Evolutionary conservation across 2,113 vertebrate species (phyloP).

Genomic region (Scomber japonicus): DNA sequence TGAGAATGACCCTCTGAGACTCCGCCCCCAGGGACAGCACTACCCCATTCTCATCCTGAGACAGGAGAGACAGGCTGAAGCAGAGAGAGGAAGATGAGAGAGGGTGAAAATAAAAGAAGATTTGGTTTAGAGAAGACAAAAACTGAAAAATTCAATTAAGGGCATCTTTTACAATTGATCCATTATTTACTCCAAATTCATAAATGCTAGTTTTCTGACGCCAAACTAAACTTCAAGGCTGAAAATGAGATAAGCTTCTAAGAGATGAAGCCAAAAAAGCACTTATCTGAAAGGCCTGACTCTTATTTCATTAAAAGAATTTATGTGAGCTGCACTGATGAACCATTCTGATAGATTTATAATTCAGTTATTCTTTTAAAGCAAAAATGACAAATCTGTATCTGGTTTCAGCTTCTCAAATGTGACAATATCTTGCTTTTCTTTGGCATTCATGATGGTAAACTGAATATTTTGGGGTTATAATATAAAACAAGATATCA

Average conservation of each 20-base stretch:
- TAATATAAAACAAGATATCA: too few relatives aligned
- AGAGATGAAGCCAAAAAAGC: not conserved
- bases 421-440: too few relatives aligned
- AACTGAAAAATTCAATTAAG: not conserved
- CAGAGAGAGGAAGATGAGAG: not conserved
- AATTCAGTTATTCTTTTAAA: too few relatives aligned
- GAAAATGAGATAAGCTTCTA: not conserved
- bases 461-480: too few relatives aligned
- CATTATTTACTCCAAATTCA: not conserved
- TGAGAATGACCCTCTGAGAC: constrained; percentile 89
- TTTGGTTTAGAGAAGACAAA: not conserved
- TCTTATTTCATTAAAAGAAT: not conserved
- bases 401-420: too few relatives aligned
- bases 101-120: not conserved
- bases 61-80: constrained; percentile 87
- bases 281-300: not conserved
- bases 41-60: constrained; percentile 89
- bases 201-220: not conserved
- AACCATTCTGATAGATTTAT: too few relatives aligned
- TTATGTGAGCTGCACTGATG: not conserved
- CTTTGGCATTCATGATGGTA: too few relatives aligned
- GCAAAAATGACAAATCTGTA: too few relatives aligned
- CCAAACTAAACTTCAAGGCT: not conserved
- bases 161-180: too few relatives aligned
- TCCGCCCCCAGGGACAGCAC: constrained; percentile 87